Conservation (phyloP, 2,113 vertebrate species). For the Rhinogobius similis region DNA sequence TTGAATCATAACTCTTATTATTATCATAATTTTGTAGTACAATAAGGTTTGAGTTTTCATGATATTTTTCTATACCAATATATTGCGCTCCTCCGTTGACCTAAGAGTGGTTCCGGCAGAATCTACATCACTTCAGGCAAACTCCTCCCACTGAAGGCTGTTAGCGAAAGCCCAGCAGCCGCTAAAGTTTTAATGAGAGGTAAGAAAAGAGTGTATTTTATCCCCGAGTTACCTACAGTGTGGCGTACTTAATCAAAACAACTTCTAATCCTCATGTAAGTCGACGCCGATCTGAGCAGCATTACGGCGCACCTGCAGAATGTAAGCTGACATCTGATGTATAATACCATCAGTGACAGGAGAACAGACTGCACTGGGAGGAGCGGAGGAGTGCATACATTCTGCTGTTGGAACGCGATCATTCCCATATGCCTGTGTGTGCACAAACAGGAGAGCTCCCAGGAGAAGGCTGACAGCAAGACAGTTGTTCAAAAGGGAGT, state of each 20-base stretch:
- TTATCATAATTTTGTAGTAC: no score
- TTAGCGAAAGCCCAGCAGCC: constrained; percentile 33
- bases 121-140: constrained; percentile 14
- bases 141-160: neutral
- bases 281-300: constrained; percentile 41
- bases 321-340: constrained; percentile 55
- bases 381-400: constrained; percentile 22
- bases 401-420: constrained; percentile 30
- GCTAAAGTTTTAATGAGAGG: constrained; percentile 42
- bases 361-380: constrained; percentile 37
- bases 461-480: constrained; percentile 32
- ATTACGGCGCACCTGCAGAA: constrained; percentile 61
- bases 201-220: constrained; percentile 43
- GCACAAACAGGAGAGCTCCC: constrained; percentile 29
- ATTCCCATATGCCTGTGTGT: constrained; percentile 45
- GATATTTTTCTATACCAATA: no score
- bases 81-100: no score
- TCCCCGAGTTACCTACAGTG: constrained; percentile 31
- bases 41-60: no score
- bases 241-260: constrained; percentile 60
- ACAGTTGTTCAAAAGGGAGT: constrained; percentile 18
- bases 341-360: constrained; percentile 42
- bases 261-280: constrained; percentile 66
- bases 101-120: neutral
- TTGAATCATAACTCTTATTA: no score